Evolutionary conservation across 64 coral and sea anemone genomes (phyloP).

Genomic region (Acropora yongei): DNA sequence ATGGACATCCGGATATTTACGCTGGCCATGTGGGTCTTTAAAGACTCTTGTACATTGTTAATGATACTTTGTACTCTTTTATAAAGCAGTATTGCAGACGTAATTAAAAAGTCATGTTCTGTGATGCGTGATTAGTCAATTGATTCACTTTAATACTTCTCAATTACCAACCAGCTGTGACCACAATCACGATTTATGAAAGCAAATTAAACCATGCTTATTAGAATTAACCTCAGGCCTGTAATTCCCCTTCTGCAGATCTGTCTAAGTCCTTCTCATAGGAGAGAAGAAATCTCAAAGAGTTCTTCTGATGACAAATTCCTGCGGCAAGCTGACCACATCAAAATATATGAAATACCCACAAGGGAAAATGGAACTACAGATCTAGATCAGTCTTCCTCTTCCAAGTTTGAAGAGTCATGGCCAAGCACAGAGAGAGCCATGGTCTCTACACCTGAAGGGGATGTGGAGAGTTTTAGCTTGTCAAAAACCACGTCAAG

Average conservation of each 20-base stretch:
- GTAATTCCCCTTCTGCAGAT: conserved; percentile 10
- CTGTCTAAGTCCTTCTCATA: conserved; percentile 61
- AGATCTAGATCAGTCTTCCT: conserved; percentile 70
- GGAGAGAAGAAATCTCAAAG: conserved; percentile 37
- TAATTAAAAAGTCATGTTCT: no score
- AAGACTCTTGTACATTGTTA: no score
- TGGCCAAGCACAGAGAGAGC: conserved; percentile 85
- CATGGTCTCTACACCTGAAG: conserved; percentile 79
- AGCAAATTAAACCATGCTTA: no score
- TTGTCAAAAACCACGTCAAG: conserved; percentile 39
- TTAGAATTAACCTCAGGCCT: no score
- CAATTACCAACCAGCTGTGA: no score
- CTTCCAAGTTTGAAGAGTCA: conserved; percentile 88
- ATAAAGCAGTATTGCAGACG: no score
- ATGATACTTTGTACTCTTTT: no score
- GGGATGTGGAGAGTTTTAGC: conserved; percentile 44
- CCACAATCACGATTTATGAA: no score
- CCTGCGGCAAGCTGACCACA: conserved; percentile 59
- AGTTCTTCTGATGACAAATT: conserved; percentile 79
- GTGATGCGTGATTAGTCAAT: no score
- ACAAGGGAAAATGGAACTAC: conserved; percentile 90
- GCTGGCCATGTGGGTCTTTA: no score
- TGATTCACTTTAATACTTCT: no score
- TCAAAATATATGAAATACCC: conserved; percentile 79
- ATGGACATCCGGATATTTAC: no score